Conservation (phyloP, 2,797 vertebrate species). For the Telmatherina bonti region DNA sequence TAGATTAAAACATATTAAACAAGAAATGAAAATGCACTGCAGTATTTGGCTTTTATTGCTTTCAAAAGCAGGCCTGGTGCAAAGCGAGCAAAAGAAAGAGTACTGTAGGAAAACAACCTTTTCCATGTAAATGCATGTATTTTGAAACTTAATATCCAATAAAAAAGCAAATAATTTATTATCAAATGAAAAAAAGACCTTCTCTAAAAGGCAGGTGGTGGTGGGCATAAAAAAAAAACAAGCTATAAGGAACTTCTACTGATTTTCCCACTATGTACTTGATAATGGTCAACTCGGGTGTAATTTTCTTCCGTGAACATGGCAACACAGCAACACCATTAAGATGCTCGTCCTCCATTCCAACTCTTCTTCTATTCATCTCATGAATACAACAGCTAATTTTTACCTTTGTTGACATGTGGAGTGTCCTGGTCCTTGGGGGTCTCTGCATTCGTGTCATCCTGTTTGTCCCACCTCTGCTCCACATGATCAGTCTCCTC, state of each 20-base stretch:
- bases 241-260: neutral
- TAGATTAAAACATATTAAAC: no score
- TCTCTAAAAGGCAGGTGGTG: no score
- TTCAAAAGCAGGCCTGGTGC: neutral
- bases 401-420: conserved; percentile 50
- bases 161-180: no score
- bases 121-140: no score
- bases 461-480: neutral
- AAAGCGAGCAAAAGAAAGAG: neutral
- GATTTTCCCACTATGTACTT: neutral
- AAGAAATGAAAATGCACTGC: no score
- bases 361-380: no score
- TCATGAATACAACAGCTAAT: neutral
- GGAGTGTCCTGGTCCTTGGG: neutral
- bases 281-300: neutral
- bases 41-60: neutral
- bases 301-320: neutral
- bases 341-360: no score
- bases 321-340: no score
- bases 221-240: no score
- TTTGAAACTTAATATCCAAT: no score
- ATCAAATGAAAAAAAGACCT: no score
- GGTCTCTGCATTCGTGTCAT: neutral
- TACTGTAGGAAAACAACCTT: no score
- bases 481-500: neutral